Evolutionary conservation across 1,140 invertebrate genomes (phyloP).

Genomic region (Heliothis subflexa): DNA sequence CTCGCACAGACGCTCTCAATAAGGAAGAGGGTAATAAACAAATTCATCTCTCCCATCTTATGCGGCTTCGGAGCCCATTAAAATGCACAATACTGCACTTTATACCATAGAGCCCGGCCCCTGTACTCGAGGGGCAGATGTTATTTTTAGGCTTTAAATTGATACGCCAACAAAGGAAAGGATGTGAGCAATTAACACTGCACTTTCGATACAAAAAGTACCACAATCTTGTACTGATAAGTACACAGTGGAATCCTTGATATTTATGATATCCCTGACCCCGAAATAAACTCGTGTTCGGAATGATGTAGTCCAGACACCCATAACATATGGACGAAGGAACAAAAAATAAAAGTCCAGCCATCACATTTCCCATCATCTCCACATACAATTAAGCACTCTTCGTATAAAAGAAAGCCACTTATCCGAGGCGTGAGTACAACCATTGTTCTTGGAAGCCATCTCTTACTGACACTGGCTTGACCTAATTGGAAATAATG

Average conservation of each 20-base stretch:
- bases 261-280: slow-evolving; percentile 48
- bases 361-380: slow-evolving; percentile 67
- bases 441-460: slow-evolving; percentile 81
- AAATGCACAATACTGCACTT: slow-evolving; percentile 85
- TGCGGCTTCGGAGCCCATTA: slow-evolving; percentile 81
- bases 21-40: slow-evolving; percentile 86
- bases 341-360: slow-evolving; percentile 60
- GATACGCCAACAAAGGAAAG: slow-evolving; percentile 82
- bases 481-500: slow-evolving; percentile 86
- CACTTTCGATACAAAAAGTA: slow-evolving; percentile 68
- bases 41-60: slow-evolving; percentile 85
- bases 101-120: slow-evolving; percentile 70
- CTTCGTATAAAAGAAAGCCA: slow-evolving; percentile 76
- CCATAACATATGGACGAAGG: slow-evolving; percentile 41
- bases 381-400: slow-evolving; percentile 75
- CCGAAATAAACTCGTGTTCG: slow-evolving; percentile 50
- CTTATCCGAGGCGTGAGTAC: slow-evolving; percentile 78
- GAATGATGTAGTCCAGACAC: slow-evolving; percentile 58
- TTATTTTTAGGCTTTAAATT: slow-evolving; percentile 83
- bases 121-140: slow-evolving; percentile 70
- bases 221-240: slow-evolving; percentile 48
- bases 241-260: slow-evolving; percentile 36
- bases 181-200: slow-evolving; percentile 82
- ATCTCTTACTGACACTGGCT: slow-evolving; percentile 74
- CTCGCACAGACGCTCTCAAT: slow-evolving; percentile 84